Evolutionary conservation across 2,113 vertebrate genomes (phyloP).

Genomic region (Xyliphius kryptos): DNA sequence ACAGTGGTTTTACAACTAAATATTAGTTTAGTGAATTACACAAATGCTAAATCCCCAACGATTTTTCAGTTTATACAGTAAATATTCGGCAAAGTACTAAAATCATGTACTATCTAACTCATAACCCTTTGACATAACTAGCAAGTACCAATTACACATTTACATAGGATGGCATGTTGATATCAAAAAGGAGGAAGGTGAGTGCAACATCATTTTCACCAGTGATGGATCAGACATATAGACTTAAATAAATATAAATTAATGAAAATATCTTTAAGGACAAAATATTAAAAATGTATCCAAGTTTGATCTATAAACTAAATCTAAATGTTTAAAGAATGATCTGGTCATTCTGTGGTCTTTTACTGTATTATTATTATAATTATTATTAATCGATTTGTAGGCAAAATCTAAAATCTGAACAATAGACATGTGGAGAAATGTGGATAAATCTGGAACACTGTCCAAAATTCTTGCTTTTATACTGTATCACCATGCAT

Average conservation of each 20-base stretch:
- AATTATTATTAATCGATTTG: background rate
- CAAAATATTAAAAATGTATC: background rate
- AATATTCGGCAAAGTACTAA: background rate
- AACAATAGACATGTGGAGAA: background rate
- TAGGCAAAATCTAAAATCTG: no score
- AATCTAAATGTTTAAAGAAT: background rate
- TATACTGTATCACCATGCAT: no score
- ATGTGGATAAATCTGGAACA: no score
- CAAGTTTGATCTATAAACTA: background rate
- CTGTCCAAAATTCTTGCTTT: background rate
- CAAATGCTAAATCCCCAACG: no score
- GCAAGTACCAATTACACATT: conserved; percentile 7
- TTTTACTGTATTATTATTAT: no score
- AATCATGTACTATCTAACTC: background rate
- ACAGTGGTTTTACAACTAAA: no score
- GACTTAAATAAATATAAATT: background rate
- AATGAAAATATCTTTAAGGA: background rate
- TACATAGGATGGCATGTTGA: background rate
- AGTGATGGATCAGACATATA: background rate
- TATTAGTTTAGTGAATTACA: no score
- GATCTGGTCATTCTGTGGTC: no score
- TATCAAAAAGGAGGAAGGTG: background rate
- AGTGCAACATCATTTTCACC: background rate
- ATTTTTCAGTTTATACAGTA: no score
- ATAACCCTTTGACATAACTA: background rate